Evolutionary conservation across 1,140 invertebrate genomes (phyloP), one percentile per base, ranked within the genome.

Genomic region (Nomia melanderi): DNA sequence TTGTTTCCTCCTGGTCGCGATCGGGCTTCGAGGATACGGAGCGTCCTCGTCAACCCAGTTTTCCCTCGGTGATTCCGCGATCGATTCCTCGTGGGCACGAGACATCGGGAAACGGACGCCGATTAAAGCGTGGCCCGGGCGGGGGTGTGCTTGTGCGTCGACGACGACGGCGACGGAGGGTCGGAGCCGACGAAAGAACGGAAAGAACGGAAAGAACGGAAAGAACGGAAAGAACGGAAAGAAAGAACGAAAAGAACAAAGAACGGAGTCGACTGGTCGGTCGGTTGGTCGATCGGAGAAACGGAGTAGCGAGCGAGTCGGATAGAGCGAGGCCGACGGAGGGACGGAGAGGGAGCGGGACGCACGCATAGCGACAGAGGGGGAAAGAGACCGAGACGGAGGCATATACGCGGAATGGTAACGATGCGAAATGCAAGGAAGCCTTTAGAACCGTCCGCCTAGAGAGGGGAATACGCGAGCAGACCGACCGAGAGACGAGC

Each of bases 221-320:
- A 83, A 87, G 77, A 82, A 56, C 36, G 36, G 50, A 72, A 69
- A 57, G 59, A n/a, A n/a, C n/a, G n/a, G 39, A 72, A 75, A 79
- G 60, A 66, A 77, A 65, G 74, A 73, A 79, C 44, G 75, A 70
- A n/a, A 79, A 84, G 80, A 81, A 87, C 83, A 90, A 88, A 88
- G 86, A 84, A 88, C 78, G 81, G 82, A 89, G 86, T 85, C 83
- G 84, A 83, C 83, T 83, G 77, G 82, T 77, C 75, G 77, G 82
- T 77, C 75, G 79, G 80, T 75, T 74, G 86, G 80, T 87, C 84
- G 83, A 87, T 85, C 81, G 60, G 80, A 64, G 75, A 73, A 67
- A 83, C 77, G 79, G 59, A 60, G 75, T 69, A 54, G 17, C 20
- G 59, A 72, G 54, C n/a, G 66, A 14, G 62, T 41, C n/a, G 47